These are phyloP conservation scores for Triops cancriformis DNA, from an alignment of 1,140 invertebrate genomes.

Conservation along the genomic window DNA sequence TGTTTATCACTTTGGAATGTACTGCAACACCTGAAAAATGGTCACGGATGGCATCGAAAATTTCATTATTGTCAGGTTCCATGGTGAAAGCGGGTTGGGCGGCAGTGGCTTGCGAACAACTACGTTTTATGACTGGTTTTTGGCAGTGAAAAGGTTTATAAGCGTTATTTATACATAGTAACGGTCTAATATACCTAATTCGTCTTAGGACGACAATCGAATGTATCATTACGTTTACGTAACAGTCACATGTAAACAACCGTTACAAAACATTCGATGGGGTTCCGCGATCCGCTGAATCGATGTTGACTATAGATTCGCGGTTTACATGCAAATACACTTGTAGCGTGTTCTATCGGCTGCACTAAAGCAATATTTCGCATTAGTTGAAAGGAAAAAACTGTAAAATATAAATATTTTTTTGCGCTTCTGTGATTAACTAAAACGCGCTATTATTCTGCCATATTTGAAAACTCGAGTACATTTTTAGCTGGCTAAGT, in stretches of 20 bases:
- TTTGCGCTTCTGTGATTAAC: no score
- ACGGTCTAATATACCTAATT: background rate
- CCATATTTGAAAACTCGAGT: no score
- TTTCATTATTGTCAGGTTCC: background rate
- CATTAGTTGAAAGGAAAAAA: no score
- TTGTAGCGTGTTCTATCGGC: no score
- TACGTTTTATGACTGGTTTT: background rate
- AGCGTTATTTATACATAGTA: background rate
- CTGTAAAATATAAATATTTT: no score
- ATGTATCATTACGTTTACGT: background rate
- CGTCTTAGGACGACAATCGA: background rate
- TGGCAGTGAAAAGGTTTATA: background rate
- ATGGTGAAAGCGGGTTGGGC: background rate
- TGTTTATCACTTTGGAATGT: background rate
- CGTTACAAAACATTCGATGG: background rate
- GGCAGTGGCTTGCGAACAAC: background rate
- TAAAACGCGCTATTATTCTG: no score
- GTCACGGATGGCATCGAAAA: background rate
- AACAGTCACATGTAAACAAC: background rate
- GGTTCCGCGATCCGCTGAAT: no score
- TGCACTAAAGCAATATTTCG: no score
- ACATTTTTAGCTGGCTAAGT: no score
- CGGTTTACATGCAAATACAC: no score
- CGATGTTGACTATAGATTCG: no score
- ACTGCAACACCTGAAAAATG: background rate